A percentile compares a stretch with the other conserved stretches of the same genome.
phyloP scores from a whole-genome alignment of 2,888 invertebrate species.

The Spodoptera picta region DNA sequence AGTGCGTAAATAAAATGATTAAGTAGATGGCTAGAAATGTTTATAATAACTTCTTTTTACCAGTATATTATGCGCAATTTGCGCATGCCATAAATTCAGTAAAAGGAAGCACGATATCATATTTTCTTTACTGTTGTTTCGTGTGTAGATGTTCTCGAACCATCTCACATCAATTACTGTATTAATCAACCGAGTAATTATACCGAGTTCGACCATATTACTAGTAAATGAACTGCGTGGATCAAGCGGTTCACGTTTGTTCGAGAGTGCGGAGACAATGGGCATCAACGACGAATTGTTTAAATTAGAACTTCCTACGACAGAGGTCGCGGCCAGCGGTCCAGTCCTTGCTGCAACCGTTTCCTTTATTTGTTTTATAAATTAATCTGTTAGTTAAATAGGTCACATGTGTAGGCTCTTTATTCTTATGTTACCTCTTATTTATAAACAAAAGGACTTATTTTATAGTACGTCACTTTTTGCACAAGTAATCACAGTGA shows the following conservation, averaged over 20 bases:
- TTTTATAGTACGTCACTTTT: no score
- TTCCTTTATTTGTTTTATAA: slow-evolving; percentile 52
- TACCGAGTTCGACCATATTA: not conserved
- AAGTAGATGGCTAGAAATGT: no score
- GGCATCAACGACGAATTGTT: slow-evolving; percentile 69
- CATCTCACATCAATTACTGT: not conserved
- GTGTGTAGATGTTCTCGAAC: no score
- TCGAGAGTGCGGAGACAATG: slow-evolving; percentile 63
- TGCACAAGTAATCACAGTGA: slow-evolving; percentile 11
- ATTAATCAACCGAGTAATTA: not conserved
- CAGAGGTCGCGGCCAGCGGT: slow-evolving; percentile 45
- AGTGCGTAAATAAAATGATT: not conserved
- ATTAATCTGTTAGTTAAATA: slow-evolving; percentile 37
- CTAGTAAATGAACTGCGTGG: slow-evolving; percentile 15
- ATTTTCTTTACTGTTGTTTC: no score
- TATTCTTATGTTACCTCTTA: no score
- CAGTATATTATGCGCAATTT: no score
- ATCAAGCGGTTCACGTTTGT: slow-evolving; percentile 17
- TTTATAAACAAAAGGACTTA: no score
- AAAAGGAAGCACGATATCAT: no score
- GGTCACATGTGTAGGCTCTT: slow-evolving; percentile 8
- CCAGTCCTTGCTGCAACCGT: slow-evolving; percentile 32
- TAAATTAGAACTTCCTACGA: slow-evolving; percentile 79
- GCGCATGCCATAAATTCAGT: no score
- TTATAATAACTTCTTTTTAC: no score